phyloP scores from a whole-genome alignment of 2,888 invertebrate species.

The Noctua janthe region DNA sequence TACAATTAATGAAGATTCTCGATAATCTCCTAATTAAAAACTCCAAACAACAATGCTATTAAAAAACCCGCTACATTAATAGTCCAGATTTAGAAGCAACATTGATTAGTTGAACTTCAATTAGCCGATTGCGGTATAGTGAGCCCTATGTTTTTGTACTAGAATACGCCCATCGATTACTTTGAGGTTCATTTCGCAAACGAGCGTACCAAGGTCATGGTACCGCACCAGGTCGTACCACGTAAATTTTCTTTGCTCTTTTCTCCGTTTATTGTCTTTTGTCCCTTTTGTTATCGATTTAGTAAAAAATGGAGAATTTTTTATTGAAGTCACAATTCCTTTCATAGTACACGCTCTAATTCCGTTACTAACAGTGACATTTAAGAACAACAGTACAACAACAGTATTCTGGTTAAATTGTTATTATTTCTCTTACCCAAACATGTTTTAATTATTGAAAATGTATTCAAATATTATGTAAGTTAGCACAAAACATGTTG shows the following conservation, averaged over 20 bases:
- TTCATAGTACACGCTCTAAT: conserved; percentile 24
- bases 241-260: conserved; percentile 80
- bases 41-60: background rate
- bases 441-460: conserved; percentile 29
- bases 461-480: conserved; percentile 46
- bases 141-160: conserved; percentile 76
- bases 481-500: conserved; percentile 29
- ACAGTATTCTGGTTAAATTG: background rate
- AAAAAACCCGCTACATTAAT: background rate
- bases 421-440: conserved; percentile 6
- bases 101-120: conserved; percentile 42
- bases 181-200: conserved; percentile 79
- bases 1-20: conserved; percentile 2
- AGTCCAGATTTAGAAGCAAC: background rate
- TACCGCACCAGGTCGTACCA: conserved; percentile 89
- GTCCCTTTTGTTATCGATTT: conserved; percentile 71
- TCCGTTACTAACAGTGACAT: conserved; percentile 7
- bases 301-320: conserved; percentile 60
- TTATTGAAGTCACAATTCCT: conserved; percentile 37
- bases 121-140: conserved; percentile 50
- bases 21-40: background rate
- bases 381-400: background rate
- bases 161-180: conserved; percentile 82
- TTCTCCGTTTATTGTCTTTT: conserved; percentile 76
- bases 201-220: conserved; percentile 84